Percentiles rank a stretch among this genome's conserved stretches.
Conservation (phyloP, 2,797 vertebrate species). For the Scleropages formosus region DNA sequence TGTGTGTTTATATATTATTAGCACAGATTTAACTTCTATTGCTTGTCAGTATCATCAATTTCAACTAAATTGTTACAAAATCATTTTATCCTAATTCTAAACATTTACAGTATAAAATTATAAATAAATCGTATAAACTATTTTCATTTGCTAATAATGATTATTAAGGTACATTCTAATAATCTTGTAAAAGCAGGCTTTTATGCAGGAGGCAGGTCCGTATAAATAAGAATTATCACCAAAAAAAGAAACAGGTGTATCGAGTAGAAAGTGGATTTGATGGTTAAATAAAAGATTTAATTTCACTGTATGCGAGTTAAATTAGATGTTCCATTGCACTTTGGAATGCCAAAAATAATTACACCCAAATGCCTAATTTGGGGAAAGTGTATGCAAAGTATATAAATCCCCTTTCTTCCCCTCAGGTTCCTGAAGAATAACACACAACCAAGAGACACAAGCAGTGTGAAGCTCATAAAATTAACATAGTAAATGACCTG, state of each 20-base stretch:
- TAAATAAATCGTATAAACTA: too few species aligned
- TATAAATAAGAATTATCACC: slow-evolving; percentile 76
- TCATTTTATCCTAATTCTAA: too few species aligned
- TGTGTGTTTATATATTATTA: too few species aligned
- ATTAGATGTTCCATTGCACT: slow-evolving; percentile 85
- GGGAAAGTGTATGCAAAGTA: slow-evolving; percentile 87
- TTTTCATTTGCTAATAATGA: too few species aligned
- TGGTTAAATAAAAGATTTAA: slow-evolving; percentile 81
- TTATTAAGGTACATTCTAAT: too few species aligned
- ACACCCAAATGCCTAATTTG: slow-evolving; percentile 87
- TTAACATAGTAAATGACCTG: slow-evolving; percentile 96
- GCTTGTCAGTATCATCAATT: too few species aligned
- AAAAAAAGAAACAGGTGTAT: slow-evolving; percentile 75
- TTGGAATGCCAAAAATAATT: slow-evolving; percentile 88
- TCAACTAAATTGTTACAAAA: too few species aligned
- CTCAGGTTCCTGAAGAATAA: slow-evolving; percentile 84
- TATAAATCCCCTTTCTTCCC: slow-evolving; percentile 83
- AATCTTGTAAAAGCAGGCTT: too few species aligned
- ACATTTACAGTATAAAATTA: too few species aligned
- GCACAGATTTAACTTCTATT: too few species aligned
- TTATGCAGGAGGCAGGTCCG: slow-evolving; percentile 49
- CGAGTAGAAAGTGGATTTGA: slow-evolving; percentile 65
- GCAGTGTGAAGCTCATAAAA: slow-evolving; percentile 91
- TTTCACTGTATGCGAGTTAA: slow-evolving; percentile 86
- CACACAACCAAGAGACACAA: slow-evolving; percentile 88